Base-by-base conservation (phyloP, 1,140 invertebrate genomes). In the Bombus turneri region DNA sequence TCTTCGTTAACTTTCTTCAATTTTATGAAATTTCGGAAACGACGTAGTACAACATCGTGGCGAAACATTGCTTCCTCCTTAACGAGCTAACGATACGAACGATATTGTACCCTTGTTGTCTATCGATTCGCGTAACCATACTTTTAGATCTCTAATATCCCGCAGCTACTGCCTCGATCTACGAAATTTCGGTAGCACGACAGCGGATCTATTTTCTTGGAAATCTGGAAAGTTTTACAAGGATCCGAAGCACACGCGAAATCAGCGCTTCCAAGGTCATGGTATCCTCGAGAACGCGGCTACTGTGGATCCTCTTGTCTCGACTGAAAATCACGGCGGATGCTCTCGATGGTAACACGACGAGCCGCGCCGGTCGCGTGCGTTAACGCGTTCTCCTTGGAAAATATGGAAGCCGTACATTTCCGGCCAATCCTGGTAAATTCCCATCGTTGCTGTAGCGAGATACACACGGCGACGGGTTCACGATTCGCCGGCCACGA, bases 381-480 rank as follows among this genome's bases (percentile, higher is more conserved):
- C 73, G 80, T 82, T 72, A 81, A 85, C 81, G 82, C 71, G 78
- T 31, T 90, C 85, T 89, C 71, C 81, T 80, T 81, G 85, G 75
- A 87, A 91, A 91, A 89, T 87, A 89, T 90, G 84, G 90, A 89
- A 86, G 75, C 69, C 78, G 72, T 87, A 88, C 83, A 62, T 89
- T 85, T 87, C 88, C 81, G 77, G 79, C 39, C 31, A 80, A 34
- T 47, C 86, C 83, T 86, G 74, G 83, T 89, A 89, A 90, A 90
- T 83, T 79, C 47, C 6, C 47, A 53, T 18, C 47, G 47, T 53
- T 22, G 18, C 47, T 8, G 18, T 22, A 22, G 47, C 18, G 47
- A 53, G 47, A 53, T 53, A 53, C 47, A 8, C 71, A 0, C 76
- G 59, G 31, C 47, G 47, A 53, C 47, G n/a, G 76, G 71, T 83